These are phyloP conservation scores for Caenorhabditis briggsae DNA, from an alignment of 1,140 invertebrate genomes.

Conservation along the genomic window DNA sequence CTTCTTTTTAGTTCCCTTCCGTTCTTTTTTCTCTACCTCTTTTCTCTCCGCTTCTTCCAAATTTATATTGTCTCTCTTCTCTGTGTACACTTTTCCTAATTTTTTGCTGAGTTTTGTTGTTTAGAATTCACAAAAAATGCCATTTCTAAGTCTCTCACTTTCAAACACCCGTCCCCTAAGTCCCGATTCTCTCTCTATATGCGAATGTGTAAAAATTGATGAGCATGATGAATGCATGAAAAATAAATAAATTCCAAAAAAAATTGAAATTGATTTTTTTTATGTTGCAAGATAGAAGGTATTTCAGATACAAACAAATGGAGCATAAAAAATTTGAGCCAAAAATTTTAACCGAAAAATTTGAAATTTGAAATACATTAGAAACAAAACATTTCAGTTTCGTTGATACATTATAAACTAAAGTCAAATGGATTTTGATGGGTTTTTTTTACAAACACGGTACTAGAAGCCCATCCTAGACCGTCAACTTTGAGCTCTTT, in stretches of 20 bases:
- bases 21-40: background rate
- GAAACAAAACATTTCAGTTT: no score
- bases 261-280: no score
- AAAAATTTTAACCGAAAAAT: no score
- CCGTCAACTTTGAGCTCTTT: no score
- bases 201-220: constrained; percentile 23
- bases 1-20: background rate
- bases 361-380: no score
- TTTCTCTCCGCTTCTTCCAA: background rate
- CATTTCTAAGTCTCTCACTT: constrained; percentile 14
- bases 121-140: background rate
- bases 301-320: no score
- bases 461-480: no score
- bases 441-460: no score
- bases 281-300: no score
- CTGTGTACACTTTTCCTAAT: background rate
- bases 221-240: constrained; percentile 13
- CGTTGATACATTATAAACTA: no score
- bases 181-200: background rate
- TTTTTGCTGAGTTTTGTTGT: background rate
- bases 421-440: no score
- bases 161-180: background rate
- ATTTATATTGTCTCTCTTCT: background rate
- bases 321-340: no score
- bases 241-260: background rate